phyloP scores from a whole-genome alignment of 2,797 vertebrate species.

The Sebastes flavidus region DNA sequence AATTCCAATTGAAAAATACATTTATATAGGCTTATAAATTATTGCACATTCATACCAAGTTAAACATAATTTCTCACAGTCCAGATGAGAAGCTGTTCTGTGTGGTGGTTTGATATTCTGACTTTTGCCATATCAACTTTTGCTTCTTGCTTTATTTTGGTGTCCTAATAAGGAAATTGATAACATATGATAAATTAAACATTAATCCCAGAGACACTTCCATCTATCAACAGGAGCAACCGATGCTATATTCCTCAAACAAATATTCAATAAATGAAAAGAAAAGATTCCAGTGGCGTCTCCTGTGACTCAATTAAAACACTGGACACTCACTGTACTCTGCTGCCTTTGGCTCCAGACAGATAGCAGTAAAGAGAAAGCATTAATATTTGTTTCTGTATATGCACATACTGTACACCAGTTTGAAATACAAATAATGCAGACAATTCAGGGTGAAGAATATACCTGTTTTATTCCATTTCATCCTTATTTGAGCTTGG shows the following conservation, averaged over 20 bases:
- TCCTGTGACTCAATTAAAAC: constrained; percentile 41
- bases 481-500: constrained; percentile 1
- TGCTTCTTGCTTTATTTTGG: not conserved
- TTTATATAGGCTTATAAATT: not conserved
- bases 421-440: constrained; percentile 21
- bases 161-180: not conserved
- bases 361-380: constrained; percentile 41
- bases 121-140: not conserved
- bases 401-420: not conserved
- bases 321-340: constrained; percentile 7
- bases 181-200: not conserved
- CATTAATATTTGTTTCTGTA: constrained; percentile 26
- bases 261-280: constrained; percentile 1
- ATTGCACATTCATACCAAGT: not conserved
- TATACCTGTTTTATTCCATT: not conserved
- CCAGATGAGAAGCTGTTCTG: not conserved
- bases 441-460: not conserved
- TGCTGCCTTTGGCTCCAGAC: constrained; percentile 6
- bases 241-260: not conserved
- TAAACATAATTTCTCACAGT: not conserved
- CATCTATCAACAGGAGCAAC: not conserved
- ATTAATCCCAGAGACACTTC: not conserved
- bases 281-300: not conserved
- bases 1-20: not conserved
- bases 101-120: not conserved